These are phyloP conservation scores for Crotalus helleri DNA, from an alignment of 2,113 vertebrate species.

Conservation along the genomic window DNA sequence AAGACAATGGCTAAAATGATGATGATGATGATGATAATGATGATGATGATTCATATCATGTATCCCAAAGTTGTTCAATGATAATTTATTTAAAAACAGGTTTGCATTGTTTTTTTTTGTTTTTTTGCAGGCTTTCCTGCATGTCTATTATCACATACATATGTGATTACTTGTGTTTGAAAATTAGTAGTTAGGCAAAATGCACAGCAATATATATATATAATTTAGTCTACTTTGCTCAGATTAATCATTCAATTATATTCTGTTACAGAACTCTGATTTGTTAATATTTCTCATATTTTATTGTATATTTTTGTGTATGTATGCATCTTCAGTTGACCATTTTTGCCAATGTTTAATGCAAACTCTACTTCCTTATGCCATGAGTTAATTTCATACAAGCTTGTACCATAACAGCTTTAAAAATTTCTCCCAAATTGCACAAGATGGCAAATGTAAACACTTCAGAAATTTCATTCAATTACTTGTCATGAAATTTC, in stretches of 20 bases:
- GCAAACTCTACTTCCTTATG: neutral
- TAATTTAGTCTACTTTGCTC: neutral
- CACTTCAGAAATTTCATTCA: neutral
- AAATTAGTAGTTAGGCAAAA: conserved; percentile 22
- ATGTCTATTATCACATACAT: conserved; percentile 30
- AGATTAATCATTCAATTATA: neutral
- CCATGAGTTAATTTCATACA: neutral
- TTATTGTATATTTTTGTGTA: neutral
- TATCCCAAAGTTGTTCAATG: neutral
- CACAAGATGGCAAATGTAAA: neutral
- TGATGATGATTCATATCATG: neutral
- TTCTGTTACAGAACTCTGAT: neutral
- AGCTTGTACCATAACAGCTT: neutral
- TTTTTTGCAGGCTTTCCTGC: conserved; percentile 5
- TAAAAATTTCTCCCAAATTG: neutral
- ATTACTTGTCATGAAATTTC: neutral
- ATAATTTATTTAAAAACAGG: neutral
- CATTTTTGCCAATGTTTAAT: neutral
- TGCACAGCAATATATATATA: neutral
- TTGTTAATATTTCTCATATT: neutral
- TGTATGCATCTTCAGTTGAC: neutral
- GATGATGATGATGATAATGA: neutral
- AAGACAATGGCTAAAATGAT: neutral
- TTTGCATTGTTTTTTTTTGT: neutral
- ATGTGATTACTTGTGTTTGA: conserved; percentile 18